Evolutionary conservation across 1,140 invertebrate genomes (phyloP).

Genomic region (Parapsyche elsis): DNA sequence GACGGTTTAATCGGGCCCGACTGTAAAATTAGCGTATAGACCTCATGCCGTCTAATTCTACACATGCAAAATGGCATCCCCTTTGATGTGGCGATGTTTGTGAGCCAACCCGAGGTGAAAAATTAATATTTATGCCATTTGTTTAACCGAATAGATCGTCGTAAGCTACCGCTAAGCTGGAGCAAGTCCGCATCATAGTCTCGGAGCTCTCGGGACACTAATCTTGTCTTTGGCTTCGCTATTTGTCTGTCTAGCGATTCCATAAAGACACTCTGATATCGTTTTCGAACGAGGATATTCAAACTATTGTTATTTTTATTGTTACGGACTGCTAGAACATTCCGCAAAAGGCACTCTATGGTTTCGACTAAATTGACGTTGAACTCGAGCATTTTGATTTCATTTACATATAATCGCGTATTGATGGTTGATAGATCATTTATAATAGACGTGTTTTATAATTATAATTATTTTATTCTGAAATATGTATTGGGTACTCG

Average conservation of each 20-base stretch:
- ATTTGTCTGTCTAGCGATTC: slow-evolving; percentile 37
- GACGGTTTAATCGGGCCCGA: neutral
- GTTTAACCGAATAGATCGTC: slow-evolving; percentile 29
- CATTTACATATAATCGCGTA: too few species aligned
- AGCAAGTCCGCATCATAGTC: slow-evolving; percentile 23
- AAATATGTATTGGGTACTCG: too few species aligned
- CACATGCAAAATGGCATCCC: neutral
- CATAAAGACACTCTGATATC: slow-evolving; percentile 29
- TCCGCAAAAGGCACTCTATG: too few species aligned
- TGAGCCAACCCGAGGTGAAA: slow-evolving; percentile 12
- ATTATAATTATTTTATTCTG: too few species aligned
- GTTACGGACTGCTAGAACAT: neutral
- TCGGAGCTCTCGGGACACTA: slow-evolving; percentile 13
- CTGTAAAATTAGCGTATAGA: neutral
- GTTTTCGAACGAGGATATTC: neutral
- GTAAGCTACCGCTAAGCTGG: slow-evolving; percentile 34
- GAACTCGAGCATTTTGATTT: too few species aligned
- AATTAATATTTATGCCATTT: slow-evolving; percentile 42
- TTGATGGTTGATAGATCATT: too few species aligned
- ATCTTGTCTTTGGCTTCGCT: slow-evolving; percentile 39
- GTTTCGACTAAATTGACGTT: too few species aligned
- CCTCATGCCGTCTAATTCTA: too few species aligned
- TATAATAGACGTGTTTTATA: too few species aligned
- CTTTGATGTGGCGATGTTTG: slow-evolving; percentile 24
- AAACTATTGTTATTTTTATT: neutral